Evolutionary conservation across 2,888 invertebrate genomes (phyloP).

Genomic region (Smittia aterrima): DNA sequence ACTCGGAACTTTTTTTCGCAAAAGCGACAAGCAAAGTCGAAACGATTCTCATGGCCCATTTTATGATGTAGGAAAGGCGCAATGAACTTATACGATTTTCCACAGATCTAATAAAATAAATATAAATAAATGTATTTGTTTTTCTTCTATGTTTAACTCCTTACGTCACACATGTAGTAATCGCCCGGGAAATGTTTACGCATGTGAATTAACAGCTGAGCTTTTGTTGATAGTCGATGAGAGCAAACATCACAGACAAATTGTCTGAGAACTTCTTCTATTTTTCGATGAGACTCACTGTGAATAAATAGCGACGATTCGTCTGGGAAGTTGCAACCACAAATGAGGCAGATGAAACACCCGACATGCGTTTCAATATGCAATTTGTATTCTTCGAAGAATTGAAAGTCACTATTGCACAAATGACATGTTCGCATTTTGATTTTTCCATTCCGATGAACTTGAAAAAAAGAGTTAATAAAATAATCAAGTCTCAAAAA

Average conservation of each 20-base stretch:
- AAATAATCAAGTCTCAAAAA: neutral
- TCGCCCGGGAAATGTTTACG: neutral
- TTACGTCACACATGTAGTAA: conserved; percentile 28
- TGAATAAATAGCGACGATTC: conserved; percentile 10
- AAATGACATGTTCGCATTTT: conserved; percentile 12
- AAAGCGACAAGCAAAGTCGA: conserved; percentile 1
- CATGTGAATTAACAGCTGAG: conserved; percentile 14
- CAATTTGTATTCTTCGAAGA: neutral
- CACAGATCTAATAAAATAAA: conserved; percentile 19
- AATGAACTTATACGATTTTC: conserved; percentile 5
- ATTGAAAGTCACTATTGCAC: neutral
- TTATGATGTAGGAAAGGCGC: conserved; percentile 25
- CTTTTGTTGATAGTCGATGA: neutral
- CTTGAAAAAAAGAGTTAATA: neutral
- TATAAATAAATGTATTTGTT: no score
- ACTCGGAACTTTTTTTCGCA: conserved; percentile 14
- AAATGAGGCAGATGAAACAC: conserved; percentile 15
- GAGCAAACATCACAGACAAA: conserved; percentile 15
- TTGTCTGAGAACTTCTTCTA: conserved; percentile 15
- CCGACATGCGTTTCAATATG: conserved; percentile 1
- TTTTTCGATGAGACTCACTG: conserved; percentile 4
- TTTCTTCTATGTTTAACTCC: neutral
- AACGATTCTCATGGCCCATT: neutral
- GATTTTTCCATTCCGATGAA: conserved; percentile 13
- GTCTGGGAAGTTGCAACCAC: neutral